Percentiles rank a stretch among this genome's conserved stretches.
These are phyloP conservation scores for Mantis religiosa DNA, from an alignment of 2,888 invertebrate genomes.

Conservation along the genomic window DNA sequence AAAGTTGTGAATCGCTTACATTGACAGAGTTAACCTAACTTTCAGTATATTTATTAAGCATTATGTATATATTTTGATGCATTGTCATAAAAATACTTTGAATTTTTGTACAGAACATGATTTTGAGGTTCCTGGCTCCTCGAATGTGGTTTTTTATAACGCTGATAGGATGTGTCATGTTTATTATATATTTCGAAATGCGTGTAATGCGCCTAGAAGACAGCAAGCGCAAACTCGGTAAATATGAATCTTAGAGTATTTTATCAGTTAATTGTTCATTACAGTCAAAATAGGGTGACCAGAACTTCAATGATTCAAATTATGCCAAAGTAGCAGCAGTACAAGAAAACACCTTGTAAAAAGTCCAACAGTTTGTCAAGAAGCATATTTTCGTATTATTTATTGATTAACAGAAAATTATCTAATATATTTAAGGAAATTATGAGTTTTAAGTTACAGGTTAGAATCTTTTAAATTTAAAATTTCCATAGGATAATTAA, in stretches of 20 bases:
- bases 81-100: neutral
- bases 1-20: neutral
- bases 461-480: too few species aligned
- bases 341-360: too few species aligned
- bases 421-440: too few species aligned
- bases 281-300: too few species aligned
- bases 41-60: neutral
- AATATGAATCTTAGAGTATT: constrained; percentile 25
- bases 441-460: too few species aligned
- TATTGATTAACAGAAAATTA: too few species aligned
- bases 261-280: too few species aligned
- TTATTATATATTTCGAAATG: constrained; percentile 44
- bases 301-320: too few species aligned
- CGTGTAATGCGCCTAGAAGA: constrained; percentile 43
- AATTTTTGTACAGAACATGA: neutral
- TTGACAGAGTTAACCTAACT: neutral
- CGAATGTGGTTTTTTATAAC: constrained; percentile 36
- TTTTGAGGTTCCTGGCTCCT: constrained; percentile 3
- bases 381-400: too few species aligned
- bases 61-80: neutral
- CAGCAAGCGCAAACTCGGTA: constrained; percentile 43
- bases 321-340: too few species aligned
- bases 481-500: too few species aligned
- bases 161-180: constrained; percentile 39
- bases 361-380: too few species aligned